Evolutionary conservation across 2,797 vertebrate genomes (phyloP), one percentile per base, ranked within the genome.

Genomic region (Sebastes matsubarae): DNA sequence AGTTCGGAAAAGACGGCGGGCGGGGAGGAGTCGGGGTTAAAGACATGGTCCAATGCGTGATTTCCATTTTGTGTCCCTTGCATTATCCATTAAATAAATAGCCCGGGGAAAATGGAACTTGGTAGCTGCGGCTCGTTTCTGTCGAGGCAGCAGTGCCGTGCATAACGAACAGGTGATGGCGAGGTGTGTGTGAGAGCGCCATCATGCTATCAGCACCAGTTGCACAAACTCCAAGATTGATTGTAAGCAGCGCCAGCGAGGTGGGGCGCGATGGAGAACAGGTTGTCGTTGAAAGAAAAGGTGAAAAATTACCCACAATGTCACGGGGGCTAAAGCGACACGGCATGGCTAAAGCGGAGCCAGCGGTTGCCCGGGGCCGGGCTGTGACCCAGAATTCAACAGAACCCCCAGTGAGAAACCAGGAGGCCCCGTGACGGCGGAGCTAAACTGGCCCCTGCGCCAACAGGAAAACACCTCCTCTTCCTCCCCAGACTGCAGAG

Each of bases 61-160:
- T 93, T 95, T 93, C 88, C 92, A 93, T 95, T 93, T 82, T 80
- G 86, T 71, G 71, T 81, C 87, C 83, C 76, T 84, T 91, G 93
- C 91, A 93, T 93, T 94, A 93, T 90, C 92, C 92, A 94, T 94
- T 93, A 92, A 93, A 94, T 92, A 92, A 95, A 95, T 92, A 93
- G 90, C 87, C 84, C 32, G n/a, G 80, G 88, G 87, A 85, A 89
- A 92, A 94, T 87, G 87, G 90, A 90, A 83, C 61, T 82, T 55
- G 0, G 59, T 12, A 38, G 38, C 38, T 6, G 71, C 77, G 16
- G 72, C 69, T 89, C 30, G 18, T 91, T 92, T 87, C 72, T 85
- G 82, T 87, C 4, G 72, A 89, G 84, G 86, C 87, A 82, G 84
- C 88, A 79, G 86, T 7, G 68, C 75, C 16, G 9, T 72, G 85